phyloP scores from a whole-genome alignment of 2,113 vertebrate genomes.

The Grammomys surdaster region DNA sequence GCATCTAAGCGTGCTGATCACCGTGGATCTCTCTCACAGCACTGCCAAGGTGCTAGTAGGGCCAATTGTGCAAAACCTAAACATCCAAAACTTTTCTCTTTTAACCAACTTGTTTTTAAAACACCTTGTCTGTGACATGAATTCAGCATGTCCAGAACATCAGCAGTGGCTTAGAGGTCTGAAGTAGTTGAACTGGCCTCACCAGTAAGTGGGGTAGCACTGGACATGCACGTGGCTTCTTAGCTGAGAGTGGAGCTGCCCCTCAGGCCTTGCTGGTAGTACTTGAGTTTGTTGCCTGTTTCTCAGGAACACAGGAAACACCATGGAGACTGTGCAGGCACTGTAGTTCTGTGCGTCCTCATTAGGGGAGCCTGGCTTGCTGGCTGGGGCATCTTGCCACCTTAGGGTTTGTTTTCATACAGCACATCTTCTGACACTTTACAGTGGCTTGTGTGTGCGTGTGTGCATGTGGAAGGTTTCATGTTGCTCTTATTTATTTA shows the following conservation, averaged over 20 bases:
- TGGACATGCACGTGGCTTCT: constrained; percentile 62
- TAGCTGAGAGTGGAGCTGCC: constrained; percentile 81
- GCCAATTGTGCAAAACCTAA: constrained; percentile 82
- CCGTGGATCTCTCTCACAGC: constrained; percentile 79
- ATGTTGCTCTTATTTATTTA: constrained; percentile 89
- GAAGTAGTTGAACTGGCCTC: constrained; percentile 77
- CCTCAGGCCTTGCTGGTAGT: constrained; percentile 76
- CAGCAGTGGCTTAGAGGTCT: constrained; percentile 77
- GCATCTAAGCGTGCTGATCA: constrained; percentile 77
- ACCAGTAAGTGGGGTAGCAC: constrained; percentile 73
- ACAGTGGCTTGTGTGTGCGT: constrained; percentile 67
- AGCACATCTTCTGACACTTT: constrained; percentile 86
- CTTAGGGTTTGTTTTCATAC: constrained; percentile 82
- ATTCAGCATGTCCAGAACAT: constrained; percentile 79
- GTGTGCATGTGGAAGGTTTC: constrained; percentile 68
- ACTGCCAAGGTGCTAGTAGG: constrained; percentile 83
- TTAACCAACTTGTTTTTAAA: constrained; percentile 79
- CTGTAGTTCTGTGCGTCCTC: not conserved
- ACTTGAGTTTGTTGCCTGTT: constrained; percentile 79
- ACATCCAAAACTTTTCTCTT: constrained; percentile 66
- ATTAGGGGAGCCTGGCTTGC: constrained; percentile 60
- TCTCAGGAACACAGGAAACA: constrained; percentile 63
- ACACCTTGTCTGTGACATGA: constrained; percentile 70
- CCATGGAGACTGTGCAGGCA: constrained; percentile 36
- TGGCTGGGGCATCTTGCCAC: constrained; percentile 71